Conservation (phyloP, 2,797 vertebrate species). For the Brachyalestes nurse region DNA sequence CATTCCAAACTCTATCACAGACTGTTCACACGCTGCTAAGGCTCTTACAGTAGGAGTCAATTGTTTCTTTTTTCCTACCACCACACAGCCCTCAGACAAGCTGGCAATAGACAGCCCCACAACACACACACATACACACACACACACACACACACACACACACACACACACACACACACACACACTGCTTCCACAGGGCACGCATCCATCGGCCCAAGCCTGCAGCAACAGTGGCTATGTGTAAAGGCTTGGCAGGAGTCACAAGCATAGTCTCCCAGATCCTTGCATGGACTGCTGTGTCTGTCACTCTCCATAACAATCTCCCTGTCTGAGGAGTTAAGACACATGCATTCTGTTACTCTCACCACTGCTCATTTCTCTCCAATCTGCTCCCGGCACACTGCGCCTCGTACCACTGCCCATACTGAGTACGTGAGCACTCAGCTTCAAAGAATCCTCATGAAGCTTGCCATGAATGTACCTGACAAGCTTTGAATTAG, state of each 20-base stretch:
- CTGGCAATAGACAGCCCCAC: constrained; percentile 62
- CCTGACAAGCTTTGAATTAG: neutral
- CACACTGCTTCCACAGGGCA: constrained; percentile 71
- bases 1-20: neutral
- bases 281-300: constrained; percentile 68
- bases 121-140: neutral
- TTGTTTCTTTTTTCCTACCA: constrained; percentile 55
- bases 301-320: constrained; percentile 62
- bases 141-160: constrained; percentile 42
- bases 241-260: constrained; percentile 73
- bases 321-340: constrained; percentile 61
- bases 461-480: neutral
- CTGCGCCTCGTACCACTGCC: constrained; percentile 15
- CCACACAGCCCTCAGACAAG: constrained; percentile 65
- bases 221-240: constrained; percentile 78
- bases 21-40: constrained; percentile 8
- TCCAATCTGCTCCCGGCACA: constrained; percentile 54
- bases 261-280: constrained; percentile 67
- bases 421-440: neutral
- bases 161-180: constrained; percentile 3
- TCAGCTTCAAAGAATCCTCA: constrained; percentile 1
- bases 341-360: constrained; percentile 59
- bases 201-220: constrained; percentile 70
- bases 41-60: constrained; percentile 44
- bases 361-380: constrained; percentile 57